Evolutionary conservation across 2,113 vertebrate species (phyloP).

Genomic region (human (Homo sapiens)): DNA sequence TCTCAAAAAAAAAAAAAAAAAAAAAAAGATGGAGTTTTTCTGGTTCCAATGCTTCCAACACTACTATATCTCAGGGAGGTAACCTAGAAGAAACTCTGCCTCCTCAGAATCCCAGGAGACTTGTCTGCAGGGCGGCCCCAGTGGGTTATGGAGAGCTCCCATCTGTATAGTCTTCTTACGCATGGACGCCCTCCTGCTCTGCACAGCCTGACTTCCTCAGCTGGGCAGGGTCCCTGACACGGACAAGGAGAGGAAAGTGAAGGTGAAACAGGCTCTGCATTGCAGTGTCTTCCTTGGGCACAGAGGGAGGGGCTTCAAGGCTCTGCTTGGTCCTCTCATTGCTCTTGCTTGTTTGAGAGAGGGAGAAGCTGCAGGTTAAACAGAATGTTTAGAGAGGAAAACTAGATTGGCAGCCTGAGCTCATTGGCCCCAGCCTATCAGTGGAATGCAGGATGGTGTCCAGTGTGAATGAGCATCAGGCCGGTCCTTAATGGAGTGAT

Average conservation of each 20-base stretch:
- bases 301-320: accelerated
- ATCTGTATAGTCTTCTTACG: neutral
- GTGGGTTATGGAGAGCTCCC: neutral
- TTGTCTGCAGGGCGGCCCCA: neutral
- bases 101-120: neutral
- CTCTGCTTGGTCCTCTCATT: neutral
- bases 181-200: neutral
- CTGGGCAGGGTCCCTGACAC: neutral
- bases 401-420: neutral
- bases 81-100: neutral
- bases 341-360: neutral
- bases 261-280: neutral
- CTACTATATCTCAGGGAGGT: neutral
- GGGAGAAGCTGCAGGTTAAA: neutral
- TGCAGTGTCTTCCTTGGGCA: neutral
- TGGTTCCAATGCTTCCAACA: too few relatives aligned
- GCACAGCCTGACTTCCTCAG: neutral
- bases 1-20: too few relatives aligned
- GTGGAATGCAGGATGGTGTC: neutral
- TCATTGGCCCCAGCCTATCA: neutral
- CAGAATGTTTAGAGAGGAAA: neutral
- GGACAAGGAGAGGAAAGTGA: neutral
- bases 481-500: neutral
- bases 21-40: too few relatives aligned
- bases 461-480: neutral